Evolutionary conservation across 1,140 invertebrate genomes (phyloP), one percentile per base, ranked within the genome.

Genomic region (Nixonia krombeini): DNA sequence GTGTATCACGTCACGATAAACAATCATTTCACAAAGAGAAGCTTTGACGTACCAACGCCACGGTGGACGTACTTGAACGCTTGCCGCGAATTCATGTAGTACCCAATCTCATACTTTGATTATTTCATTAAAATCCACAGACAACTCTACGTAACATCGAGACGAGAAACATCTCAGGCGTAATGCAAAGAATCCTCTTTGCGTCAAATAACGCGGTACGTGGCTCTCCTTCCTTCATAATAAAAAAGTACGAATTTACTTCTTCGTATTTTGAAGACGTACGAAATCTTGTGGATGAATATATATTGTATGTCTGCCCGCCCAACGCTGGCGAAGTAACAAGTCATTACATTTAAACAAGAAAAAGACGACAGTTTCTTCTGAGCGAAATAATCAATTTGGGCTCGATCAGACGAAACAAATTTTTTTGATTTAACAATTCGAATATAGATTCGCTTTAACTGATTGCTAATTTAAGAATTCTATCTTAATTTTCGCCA

Each of bases 1-100:
- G 45, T 55, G 50, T 64, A 57, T 51, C 25, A 40, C 56, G 23
- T 61, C 61, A 40, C 40, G 31, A 45, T 38, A 18, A 25, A 12
- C 53, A 59, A 61, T 61, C 56, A 65, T 57, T 68, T 68, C 56
- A 62, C 41, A 44, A 68, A 45, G 55, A 56, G 52, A 68, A 46
- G 8, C 1, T 8, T 31, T 9, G 3, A 31, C 1, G 10, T 31
- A 31, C 10, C 2, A 9, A 9, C 10, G 8, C 28, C 28, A 12
- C 8, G 28, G 2, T 12, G 2, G 28, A 9, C n/a, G 6, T 21
- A 21, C 21, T 6, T 21, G 2, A 2, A 21, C 35, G 49, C 53
- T 55, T 59, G 52, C 55, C 63, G 58, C 50, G 63, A 55, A 37
- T 29, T 59, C 13, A 21, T 6, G 6, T 23, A 9, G 15, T 23